phyloP scores from a whole-genome alignment of 2,797 vertebrate species.

The Muscicapa comitata region DNA sequence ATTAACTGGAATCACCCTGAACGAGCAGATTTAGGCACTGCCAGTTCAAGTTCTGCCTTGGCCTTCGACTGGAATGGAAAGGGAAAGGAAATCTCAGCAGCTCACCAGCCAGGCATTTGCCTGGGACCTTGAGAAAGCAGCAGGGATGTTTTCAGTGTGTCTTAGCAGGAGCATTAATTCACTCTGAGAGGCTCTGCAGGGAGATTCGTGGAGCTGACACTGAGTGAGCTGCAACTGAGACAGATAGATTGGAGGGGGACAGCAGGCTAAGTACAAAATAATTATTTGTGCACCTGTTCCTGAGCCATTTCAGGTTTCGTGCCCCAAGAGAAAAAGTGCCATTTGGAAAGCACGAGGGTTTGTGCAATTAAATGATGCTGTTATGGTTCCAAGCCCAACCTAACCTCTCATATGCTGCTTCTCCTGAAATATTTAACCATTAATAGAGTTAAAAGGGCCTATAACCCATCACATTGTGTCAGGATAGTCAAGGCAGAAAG shows the following conservation, averaged over 20 bases:
- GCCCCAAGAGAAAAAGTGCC: not conserved
- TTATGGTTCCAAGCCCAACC: not conserved
- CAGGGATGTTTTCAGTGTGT: not conserved
- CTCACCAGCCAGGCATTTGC: not conserved
- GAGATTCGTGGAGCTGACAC: not conserved
- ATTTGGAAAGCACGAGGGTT: not conserved
- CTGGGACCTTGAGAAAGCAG: not conserved
- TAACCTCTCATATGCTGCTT: not conserved
- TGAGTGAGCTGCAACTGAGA: not conserved
- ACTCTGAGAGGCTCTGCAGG: not conserved
- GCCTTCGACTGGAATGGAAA: not conserved
- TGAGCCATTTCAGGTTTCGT: not conserved
- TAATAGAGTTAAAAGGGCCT: conserved; percentile 1
- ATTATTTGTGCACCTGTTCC: conserved; percentile 32
- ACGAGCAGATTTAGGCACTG: not conserved
- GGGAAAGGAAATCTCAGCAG: not conserved
- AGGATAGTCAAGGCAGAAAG: not conserved
- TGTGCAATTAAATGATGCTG: not conserved
- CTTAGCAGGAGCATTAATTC: not conserved
- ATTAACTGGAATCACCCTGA: not conserved
- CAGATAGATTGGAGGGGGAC: not conserved
- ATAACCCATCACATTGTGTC: not conserved
- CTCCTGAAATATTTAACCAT: conserved; percentile 46
- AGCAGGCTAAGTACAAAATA: not conserved
- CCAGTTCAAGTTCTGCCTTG: not conserved